Evolutionary conservation across 1,140 invertebrate species (phyloP).

Genomic region (Ceratosolen fusciceps): DNA sequence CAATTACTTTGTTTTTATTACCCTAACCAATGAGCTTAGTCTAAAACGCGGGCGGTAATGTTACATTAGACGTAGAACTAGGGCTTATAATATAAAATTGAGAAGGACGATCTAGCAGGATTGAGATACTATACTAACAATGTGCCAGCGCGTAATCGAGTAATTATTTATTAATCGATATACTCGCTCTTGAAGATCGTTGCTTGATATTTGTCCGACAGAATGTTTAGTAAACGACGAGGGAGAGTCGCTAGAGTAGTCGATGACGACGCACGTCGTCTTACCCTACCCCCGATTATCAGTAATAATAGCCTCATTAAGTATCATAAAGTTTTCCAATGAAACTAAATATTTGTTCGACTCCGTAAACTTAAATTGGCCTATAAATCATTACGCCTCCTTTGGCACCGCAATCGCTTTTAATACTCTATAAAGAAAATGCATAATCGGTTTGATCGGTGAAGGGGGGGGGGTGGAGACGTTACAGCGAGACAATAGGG

Average conservation of each 20-base stretch:
- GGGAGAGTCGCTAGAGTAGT: too few species aligned
- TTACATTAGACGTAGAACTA: too few species aligned
- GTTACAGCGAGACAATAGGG: background rate
- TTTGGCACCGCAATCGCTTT: background rate
- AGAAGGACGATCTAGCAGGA: too few species aligned
- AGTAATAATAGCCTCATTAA: background rate
- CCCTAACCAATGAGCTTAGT: too few species aligned
- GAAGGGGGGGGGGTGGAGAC: background rate
- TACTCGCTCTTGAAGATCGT: background rate
- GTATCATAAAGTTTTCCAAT: constrained; percentile 2
- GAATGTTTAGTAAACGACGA: too few species aligned
- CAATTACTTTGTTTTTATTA: too few species aligned
- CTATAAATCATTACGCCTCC: constrained; percentile 28
- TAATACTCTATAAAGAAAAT: background rate
- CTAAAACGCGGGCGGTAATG: too few species aligned
- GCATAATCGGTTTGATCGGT: background rate
- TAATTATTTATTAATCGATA: constrained; percentile 17
- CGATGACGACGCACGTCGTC: background rate
- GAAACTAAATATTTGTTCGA: background rate
- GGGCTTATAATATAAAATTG: too few species aligned
- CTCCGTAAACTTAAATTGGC: constrained; percentile 28
- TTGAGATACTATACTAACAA: too few species aligned
- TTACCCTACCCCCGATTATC: background rate
- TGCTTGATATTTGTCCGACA: too few species aligned
- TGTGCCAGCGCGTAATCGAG: too few species aligned